phyloP scores from a whole-genome alignment of 2,797 vertebrate species.

The Crenuchus spilurus region DNA sequence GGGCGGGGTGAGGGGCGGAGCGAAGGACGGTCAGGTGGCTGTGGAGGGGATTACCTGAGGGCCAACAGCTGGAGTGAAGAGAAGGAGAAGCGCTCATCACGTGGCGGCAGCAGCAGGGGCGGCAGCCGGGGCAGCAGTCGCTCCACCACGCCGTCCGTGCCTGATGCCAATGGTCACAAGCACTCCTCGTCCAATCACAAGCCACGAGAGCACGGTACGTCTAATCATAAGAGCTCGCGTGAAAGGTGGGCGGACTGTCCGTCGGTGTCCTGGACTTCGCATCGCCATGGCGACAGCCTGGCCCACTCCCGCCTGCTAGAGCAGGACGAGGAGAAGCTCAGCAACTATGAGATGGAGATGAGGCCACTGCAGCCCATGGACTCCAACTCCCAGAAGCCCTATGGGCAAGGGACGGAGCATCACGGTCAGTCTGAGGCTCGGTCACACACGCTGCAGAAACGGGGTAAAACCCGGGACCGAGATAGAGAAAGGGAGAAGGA shows the following conservation, averaged over 20 bases:
- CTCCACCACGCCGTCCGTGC: conserved; percentile 56
- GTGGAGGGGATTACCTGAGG: conserved; percentile 81
- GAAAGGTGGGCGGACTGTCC: conserved; percentile 89
- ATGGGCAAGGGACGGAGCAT: conserved; percentile 81
- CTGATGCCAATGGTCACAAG: conserved; percentile 85
- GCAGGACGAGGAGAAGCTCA: conserved; percentile 93
- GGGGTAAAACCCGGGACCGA: conserved; percentile 84
- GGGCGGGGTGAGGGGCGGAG: conserved; percentile 76
- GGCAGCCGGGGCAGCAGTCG: conserved; percentile 72
- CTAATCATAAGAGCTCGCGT: conserved; percentile 89
- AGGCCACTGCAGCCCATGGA: conserved; percentile 94
- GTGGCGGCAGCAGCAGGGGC: conserved; percentile 68
- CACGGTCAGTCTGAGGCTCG: conserved; percentile 81
- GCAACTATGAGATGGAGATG: conserved; percentile 98
- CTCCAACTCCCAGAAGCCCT: conserved; percentile 88
- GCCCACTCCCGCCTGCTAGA: conserved; percentile 84
- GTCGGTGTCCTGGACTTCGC: conserved; percentile 86
- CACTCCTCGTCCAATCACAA: conserved; percentile 89
- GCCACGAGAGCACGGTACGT: conserved; percentile 81
- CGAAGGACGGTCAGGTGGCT: conserved; percentile 63
- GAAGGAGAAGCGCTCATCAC: conserved; percentile 78
- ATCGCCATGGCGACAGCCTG: conserved; percentile 78
- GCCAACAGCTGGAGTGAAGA: conserved; percentile 90
- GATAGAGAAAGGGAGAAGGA: conserved; percentile 65
- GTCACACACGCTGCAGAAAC: conserved; percentile 82